These are phyloP conservation scores for Drosophila malerkotliana DNA, from an alignment of 1,140 invertebrate species.

Conservation along the genomic window DNA sequence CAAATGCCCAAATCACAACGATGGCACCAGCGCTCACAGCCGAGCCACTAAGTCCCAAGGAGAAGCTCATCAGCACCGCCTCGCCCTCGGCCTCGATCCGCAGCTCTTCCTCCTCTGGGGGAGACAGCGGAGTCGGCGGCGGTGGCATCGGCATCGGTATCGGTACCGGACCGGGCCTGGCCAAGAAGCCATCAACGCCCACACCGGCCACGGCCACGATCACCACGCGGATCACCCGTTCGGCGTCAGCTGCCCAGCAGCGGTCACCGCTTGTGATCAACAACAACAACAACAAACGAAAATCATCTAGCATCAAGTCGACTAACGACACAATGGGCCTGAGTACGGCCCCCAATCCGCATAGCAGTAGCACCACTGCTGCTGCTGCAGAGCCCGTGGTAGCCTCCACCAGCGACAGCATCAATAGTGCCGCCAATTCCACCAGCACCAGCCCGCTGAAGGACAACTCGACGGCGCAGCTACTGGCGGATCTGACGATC, in stretches of 20 bases:
- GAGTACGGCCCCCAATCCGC: constrained; percentile 62
- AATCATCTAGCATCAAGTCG: constrained; percentile 19
- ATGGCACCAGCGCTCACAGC: constrained; percentile 87
- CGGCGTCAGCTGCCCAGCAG: constrained; percentile 52
- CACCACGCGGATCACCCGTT: constrained; percentile 71
- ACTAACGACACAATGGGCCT: constrained; percentile 73
- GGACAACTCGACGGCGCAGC: constrained; percentile 69
- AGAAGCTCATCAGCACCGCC: constrained; percentile 73
- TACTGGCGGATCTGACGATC: constrained; percentile 69
- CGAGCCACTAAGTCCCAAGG: constrained; percentile 83
- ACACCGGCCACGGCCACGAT: constrained; percentile 52
- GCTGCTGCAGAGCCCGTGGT: constrained; percentile 15
- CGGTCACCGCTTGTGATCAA: constrained; percentile 14
- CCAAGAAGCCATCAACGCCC: constrained; percentile 52
- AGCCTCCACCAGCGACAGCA: constrained; percentile 41
- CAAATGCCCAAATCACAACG: constrained; percentile 46
- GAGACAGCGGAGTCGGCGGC: constrained; percentile 34
- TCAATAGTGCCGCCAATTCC: constrained; percentile 3
- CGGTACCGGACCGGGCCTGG: constrained; percentile 4
- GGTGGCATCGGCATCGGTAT: not conserved
- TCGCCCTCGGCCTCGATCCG: constrained; percentile 54
- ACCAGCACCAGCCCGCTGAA: constrained; percentile 53
- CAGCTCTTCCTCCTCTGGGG: constrained; percentile 25
- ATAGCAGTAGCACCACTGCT: constrained; percentile 32
- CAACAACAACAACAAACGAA: constrained; percentile 20